phyloP scores from a whole-genome alignment of 2,888 invertebrate species.

The Drosophila paramelanica region DNA sequence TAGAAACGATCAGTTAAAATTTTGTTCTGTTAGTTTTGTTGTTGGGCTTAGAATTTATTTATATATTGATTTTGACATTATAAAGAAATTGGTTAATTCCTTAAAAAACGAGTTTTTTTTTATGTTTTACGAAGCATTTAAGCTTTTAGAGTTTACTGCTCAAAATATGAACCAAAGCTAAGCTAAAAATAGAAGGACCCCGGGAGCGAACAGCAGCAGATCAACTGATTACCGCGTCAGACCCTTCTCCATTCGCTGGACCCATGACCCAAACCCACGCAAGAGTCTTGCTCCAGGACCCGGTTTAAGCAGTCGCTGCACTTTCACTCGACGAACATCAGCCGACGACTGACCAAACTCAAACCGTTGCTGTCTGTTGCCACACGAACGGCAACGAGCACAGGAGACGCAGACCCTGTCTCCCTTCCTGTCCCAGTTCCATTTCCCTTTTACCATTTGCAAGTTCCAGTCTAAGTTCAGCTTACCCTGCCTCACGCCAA shows the following conservation, averaged over 20 bases:
- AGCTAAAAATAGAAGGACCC: conserved; percentile 36
- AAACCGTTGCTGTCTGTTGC: conserved; percentile 60
- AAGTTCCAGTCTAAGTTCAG: conserved; percentile 41
- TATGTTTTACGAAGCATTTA: no score
- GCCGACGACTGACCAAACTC: conserved; percentile 62
- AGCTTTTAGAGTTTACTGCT: no score
- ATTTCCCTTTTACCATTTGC: background rate
- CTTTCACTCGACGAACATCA: conserved; percentile 67
- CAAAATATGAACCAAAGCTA: background rate
- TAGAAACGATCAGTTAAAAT: no score
- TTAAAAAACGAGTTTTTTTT: background rate
- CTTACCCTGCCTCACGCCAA: conserved; percentile 8
- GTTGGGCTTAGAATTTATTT: no score
- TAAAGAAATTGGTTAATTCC: background rate
- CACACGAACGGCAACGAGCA: conserved; percentile 34
- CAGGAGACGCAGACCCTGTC: conserved; percentile 14
- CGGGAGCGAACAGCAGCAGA: conserved; percentile 13
- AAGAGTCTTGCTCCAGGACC: background rate
- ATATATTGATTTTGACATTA: no score
- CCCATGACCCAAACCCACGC: conserved; percentile 1
- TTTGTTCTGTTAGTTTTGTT: no score
- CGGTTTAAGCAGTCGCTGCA: conserved; percentile 52
- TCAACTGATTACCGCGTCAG: conserved; percentile 28
- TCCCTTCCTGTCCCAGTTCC: conserved; percentile 1
- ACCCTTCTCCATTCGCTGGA: background rate